Percentiles rank a stretch among this genome's conserved stretches.
These are phyloP conservation scores for Polietes domitor DNA, from an alignment of 2,888 invertebrate genomes.

Conservation along the genomic window DNA sequence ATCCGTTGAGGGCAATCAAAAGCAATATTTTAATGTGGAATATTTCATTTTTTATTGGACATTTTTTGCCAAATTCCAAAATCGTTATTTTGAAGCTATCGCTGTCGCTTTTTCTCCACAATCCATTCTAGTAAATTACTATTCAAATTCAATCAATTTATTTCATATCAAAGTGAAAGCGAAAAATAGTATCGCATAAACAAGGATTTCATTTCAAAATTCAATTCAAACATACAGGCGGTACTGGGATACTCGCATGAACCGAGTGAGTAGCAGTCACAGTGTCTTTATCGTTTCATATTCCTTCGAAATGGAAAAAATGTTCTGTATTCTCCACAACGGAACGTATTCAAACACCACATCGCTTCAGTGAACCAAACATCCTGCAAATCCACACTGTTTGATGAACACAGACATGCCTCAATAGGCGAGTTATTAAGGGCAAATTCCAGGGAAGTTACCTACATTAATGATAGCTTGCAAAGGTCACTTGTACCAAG, in stretches of 20 bases:
- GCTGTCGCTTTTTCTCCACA: not conserved
- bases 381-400: not conserved
- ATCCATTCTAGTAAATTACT: slow-evolving; percentile 38
- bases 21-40: too few species aligned
- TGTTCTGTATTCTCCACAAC: slow-evolving; percentile 2
- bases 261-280: not conserved
- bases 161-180: slow-evolving; percentile 44
- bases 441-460: too few species aligned
- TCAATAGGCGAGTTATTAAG: not conserved
- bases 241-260: not conserved
- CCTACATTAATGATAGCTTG: too few species aligned
- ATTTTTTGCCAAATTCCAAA: too few species aligned
- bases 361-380: not conserved
- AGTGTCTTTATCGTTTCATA: slow-evolving; percentile 26
- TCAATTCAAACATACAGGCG: not conserved
- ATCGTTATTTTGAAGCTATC: too few species aligned
- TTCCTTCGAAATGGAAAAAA: not conserved
- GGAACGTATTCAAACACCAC: not conserved
- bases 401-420: not conserved
- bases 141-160: slow-evolving; percentile 58
- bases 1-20: too few species aligned
- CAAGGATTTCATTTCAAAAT: slow-evolving; percentile 3
- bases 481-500: too few species aligned
- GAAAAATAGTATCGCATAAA: slow-evolving; percentile 6
- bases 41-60: too few species aligned